Base-by-base conservation (phyloP, 2,797 vertebrate species). In the Gadopsis marmoratus region DNA sequence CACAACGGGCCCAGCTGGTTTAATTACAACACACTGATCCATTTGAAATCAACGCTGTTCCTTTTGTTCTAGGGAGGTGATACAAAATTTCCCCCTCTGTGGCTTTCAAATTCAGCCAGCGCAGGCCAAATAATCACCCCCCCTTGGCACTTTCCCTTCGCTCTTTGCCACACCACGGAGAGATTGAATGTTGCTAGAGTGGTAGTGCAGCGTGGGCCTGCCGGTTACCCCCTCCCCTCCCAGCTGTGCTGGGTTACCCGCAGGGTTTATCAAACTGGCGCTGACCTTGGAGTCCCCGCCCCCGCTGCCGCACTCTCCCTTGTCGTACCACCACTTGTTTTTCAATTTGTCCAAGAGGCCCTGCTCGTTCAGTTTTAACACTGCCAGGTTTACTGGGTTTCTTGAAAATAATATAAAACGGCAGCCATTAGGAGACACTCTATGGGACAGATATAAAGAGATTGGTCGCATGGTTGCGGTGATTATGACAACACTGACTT, bases 311-410 rank as follows among this genome's bases (percentile, higher is more conserved):
- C 98, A 99, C 94, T 99, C 98, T 58, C 98, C 98, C 59, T 99
- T 99, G 98, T 99, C 98, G 97, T 99, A 99, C 98, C 98, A 99
- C 98, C 98, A 99, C 97, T 99, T 99, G 97, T 99, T 99, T 99
- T 99, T 99, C 97, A 99, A 97, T 99, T 99, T 99, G 98, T 99
- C 98, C 98, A 99, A 97, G 96, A 99, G 98, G 94, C 98, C 98
- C 96, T 99, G 98, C 96, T 99, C 98, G 96, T 99, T 99, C 97
- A 99, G 98, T 98, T 99, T 99, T 97, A 99, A 98, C 96, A 99
- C 98, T 97, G 98, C 98, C 98, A 99, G 97, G 97, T 99, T 99
- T 97, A 99, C 98, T 97, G 97, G 97, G 96, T 99, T 99, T 98
- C 98, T 99, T 99, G 96, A 97, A 97, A 90, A 94, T 89, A 88